These are phyloP conservation scores for Caenorhabditis uteleia DNA, from an alignment of 2,888 invertebrate genomes.

Conservation along the genomic window DNA sequence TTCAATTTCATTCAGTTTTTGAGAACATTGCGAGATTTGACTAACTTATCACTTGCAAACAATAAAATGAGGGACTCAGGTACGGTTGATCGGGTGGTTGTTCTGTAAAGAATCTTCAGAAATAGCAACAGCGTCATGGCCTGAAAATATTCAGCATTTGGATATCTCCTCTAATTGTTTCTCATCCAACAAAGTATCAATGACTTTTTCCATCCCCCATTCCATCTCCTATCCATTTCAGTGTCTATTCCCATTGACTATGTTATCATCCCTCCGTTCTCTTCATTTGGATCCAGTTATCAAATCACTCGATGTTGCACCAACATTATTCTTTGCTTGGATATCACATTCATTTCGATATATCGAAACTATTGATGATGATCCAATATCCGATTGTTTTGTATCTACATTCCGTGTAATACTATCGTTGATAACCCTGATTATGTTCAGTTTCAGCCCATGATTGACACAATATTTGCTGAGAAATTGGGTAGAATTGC, in stretches of 20 bases:
- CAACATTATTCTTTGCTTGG: conserved; percentile 46
- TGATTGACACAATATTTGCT: conserved; percentile 30
- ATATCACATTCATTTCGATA: conserved; percentile 55
- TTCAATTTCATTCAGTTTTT: conserved; percentile 47
- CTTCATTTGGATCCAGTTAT: conserved; percentile 10
- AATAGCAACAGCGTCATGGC: conserved; percentile 44
- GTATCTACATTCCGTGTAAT: conserved; percentile 15
- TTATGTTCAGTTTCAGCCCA: conserved; percentile 20
- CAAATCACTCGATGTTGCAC: conserved; percentile 2
- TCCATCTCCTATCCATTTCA: too few species aligned
- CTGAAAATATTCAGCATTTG: conserved; percentile 53
- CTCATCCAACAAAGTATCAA: conserved; percentile 40
- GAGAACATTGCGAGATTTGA: conserved; percentile 36
- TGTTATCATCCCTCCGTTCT: conserved; percentile 49
- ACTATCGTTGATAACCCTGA: too few species aligned
- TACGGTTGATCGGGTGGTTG: background rate
- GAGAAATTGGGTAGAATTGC: conserved; percentile 32
- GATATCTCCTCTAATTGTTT: conserved; percentile 52
- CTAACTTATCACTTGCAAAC: conserved; percentile 45
- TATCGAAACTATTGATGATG: conserved; percentile 44
- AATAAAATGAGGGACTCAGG: conserved; percentile 51
- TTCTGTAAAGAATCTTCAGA: too few species aligned
- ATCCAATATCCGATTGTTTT: conserved; percentile 24
- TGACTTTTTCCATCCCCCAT: too few species aligned
- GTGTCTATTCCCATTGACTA: conserved; percentile 43